Conservation (phyloP, 2,113 vertebrate genomes). For the Atrichornis clamosus region DNA sequence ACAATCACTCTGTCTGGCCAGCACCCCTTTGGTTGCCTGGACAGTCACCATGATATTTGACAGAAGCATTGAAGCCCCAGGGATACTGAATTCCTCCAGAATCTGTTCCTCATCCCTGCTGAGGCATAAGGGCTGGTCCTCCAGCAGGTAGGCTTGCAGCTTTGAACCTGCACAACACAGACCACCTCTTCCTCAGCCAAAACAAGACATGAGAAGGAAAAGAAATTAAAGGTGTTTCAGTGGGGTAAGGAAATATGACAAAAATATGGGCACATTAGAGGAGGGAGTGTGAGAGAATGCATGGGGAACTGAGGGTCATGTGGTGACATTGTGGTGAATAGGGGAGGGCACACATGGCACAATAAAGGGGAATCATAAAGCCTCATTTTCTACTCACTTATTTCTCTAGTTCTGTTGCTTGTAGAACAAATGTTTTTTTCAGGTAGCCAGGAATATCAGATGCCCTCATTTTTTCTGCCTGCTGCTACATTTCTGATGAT, state of each 20-base stretch:
- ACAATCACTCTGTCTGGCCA: neutral
- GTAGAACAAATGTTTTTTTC: neutral
- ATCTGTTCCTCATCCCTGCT: neutral
- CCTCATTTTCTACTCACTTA: neutral
- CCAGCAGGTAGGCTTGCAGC: neutral
- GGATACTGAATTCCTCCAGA: neutral
- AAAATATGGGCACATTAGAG: neutral
- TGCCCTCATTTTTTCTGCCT: neutral
- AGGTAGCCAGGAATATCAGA: neutral
- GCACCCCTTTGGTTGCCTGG: neutral
- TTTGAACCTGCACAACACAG: neutral
- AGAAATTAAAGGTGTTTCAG: neutral
- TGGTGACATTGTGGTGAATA: neutral
- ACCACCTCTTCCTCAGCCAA: neutral
- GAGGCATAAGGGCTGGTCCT: neutral
- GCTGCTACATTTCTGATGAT: neutral
- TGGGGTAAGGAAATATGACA: neutral
- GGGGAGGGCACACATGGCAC: neutral
- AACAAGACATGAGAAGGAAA: neutral
- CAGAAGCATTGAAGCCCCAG: neutral
- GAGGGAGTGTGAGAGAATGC: neutral
- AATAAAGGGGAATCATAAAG: neutral
- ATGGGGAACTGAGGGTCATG: neutral
- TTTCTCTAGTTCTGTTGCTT: conserved; percentile 1
- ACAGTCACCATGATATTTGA: neutral